phyloP scores from a whole-genome alignment of 1,140 invertebrate genomes.

The Ips nitidus region DNA sequence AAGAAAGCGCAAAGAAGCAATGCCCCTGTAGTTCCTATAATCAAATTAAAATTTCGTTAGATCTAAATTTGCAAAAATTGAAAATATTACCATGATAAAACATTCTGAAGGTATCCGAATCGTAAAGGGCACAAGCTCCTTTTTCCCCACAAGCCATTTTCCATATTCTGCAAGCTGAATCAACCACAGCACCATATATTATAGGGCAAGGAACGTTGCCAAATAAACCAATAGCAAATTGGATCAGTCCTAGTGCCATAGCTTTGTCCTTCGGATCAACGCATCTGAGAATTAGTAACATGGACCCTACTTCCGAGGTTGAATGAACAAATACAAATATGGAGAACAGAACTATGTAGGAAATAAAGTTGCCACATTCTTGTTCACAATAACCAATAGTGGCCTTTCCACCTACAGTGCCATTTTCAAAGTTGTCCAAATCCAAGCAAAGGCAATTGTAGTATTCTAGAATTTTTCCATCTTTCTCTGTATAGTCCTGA shows the following conservation, averaged over 20 bases:
- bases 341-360: conserved; percentile 84
- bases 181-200: conserved; percentile 88
- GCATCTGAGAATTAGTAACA: conserved; percentile 86
- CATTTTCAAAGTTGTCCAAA: conserved; percentile 46
- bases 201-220: conserved; percentile 93
- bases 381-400: conserved; percentile 74
- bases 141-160: conserved; percentile 76
- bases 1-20: conserved; percentile 69
- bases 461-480: conserved; percentile 69
- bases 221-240: conserved; percentile 89
- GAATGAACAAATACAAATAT: conserved; percentile 89
- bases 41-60: background rate
- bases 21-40: conserved; percentile 66
- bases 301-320: conserved; percentile 88
- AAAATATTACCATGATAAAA: conserved; percentile 76
- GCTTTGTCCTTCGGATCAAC: conserved; percentile 91
- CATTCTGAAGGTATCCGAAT: conserved; percentile 78
- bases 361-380: conserved; percentile 77
- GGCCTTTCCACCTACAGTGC: conserved; percentile 48
- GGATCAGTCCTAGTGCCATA: conserved; percentile 90
- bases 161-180: conserved; percentile 88
- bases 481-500: conserved; percentile 61
- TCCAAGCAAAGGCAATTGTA: conserved; percentile 74
- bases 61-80: too few relatives aligned
- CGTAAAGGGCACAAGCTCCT: conserved; percentile 83